Percentiles rank a stretch among this genome's conserved stretches.
phyloP scores from a whole-genome alignment of 2,888 invertebrate species.

The Gortyna flavago region DNA sequence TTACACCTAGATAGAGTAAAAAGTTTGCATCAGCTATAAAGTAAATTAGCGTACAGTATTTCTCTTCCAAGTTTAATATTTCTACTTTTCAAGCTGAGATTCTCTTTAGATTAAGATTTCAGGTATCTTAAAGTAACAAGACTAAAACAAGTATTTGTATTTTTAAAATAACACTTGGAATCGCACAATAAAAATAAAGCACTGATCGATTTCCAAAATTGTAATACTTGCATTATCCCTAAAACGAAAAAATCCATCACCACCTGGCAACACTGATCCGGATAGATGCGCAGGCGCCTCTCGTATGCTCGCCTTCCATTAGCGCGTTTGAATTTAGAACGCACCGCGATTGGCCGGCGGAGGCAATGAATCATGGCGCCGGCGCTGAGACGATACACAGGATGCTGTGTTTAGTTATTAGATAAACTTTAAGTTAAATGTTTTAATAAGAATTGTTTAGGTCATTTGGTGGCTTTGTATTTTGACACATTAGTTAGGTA shows the following conservation, averaged over 20 bases:
- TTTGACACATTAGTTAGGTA: neutral
- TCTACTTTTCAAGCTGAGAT: neutral
- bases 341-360: slow-evolving; percentile 78
- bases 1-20: neutral
- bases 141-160: neutral
- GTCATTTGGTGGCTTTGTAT: neutral
- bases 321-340: slow-evolving; percentile 88
- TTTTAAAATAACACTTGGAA: neutral
- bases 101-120: neutral
- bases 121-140: neutral
- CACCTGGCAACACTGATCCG: slow-evolving; percentile 74
- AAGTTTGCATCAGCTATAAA: neutral
- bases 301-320: slow-evolving; percentile 85
- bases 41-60: neutral
- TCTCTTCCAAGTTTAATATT: neutral
- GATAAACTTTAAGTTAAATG: slow-evolving; percentile 39
- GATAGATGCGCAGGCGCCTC: slow-evolving; percentile 83
- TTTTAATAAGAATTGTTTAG: slow-evolving; percentile 20
- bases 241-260: slow-evolving; percentile 19
- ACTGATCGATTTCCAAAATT: neutral
- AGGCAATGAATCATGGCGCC: slow-evolving; percentile 86
- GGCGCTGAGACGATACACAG: slow-evolving; percentile 62
- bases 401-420: slow-evolving; percentile 57
- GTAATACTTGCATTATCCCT: neutral
- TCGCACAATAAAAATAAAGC: neutral